These are phyloP conservation scores for Galeruca laticollis DNA, from an alignment of 2,888 invertebrate species.

Conservation along the genomic window DNA sequence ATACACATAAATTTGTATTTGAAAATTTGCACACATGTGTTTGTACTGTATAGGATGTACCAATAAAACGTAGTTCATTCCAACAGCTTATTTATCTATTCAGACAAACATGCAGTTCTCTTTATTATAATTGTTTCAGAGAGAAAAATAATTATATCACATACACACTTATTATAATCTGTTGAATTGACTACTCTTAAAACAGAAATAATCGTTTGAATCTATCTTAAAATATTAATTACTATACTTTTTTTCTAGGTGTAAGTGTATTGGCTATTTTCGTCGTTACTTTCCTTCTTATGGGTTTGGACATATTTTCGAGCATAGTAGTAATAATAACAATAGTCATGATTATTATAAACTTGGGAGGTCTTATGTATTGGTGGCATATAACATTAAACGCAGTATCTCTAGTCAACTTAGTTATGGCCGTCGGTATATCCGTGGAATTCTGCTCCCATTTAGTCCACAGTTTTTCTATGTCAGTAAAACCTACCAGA, in stretches of 20 bases:
- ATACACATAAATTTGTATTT: too few species aligned
- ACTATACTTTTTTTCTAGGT: conserved; percentile 70
- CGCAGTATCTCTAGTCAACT: conserved; percentile 96
- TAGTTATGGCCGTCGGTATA: conserved; percentile 98
- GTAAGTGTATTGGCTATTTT: conserved; percentile 94
- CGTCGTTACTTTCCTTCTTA: conserved; percentile 89
- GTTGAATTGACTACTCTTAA: too few species aligned
- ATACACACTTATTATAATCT: too few species aligned
- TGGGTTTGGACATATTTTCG: conserved; percentile 94
- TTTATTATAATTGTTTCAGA: too few species aligned
- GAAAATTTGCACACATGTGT: not conserved
- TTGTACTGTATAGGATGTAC: too few species aligned
- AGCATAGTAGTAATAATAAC: conserved; percentile 90
- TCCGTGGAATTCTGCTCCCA: conserved; percentile 99
- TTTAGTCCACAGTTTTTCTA: conserved; percentile 91
- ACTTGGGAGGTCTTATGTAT: conserved; percentile 96
- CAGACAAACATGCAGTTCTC: too few species aligned
- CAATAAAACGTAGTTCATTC: too few species aligned
- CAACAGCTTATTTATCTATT: too few species aligned
- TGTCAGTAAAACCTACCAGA: conserved; percentile 79
- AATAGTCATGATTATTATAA: conserved; percentile 92
- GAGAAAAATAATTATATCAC: too few species aligned
- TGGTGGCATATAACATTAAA: conserved; percentile 96
- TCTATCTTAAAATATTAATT: too few species aligned
- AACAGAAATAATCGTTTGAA: too few species aligned